Conservation (phyloP, 2,797 vertebrate species). For the Brotula barbata region DNA sequence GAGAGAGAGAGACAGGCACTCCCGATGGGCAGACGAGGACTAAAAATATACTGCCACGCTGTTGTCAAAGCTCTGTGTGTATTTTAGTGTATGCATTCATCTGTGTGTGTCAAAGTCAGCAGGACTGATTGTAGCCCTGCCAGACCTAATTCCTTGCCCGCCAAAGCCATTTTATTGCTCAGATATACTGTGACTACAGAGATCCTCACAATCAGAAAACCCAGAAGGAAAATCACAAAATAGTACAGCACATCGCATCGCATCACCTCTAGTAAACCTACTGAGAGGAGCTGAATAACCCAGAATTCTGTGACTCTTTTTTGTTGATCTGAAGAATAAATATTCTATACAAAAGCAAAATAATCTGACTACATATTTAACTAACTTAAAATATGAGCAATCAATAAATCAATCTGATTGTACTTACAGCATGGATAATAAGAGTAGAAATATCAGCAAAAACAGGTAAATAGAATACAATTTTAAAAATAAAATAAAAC, state of each 20-base stretch:
- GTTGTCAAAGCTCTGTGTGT: constrained; percentile 26
- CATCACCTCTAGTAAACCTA: not conserved
- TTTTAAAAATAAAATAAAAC: too few relatives aligned
- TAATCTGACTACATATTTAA: not conserved
- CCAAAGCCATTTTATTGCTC: constrained; percentile 37
- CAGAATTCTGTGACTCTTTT: not conserved
- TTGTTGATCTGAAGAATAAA: not conserved
- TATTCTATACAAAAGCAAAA: not conserved
- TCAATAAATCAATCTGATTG: too few relatives aligned
- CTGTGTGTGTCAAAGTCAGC: constrained; percentile 30
- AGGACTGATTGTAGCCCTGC: constrained; percentile 27
- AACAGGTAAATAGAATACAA: too few relatives aligned
- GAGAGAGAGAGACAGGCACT: constrained; percentile 36
- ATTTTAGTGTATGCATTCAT: constrained; percentile 10
- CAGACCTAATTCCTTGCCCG: constrained; percentile 50
- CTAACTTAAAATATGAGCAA: too few relatives aligned
- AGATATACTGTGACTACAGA: constrained; percentile 22
- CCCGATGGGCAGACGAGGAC: constrained; percentile 14
- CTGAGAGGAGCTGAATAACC: not conserved
- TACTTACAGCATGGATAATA: too few relatives aligned
- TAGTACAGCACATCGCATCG: not conserved
- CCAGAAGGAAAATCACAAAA: not conserved
- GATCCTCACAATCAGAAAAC: not conserved
- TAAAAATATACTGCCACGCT: constrained; percentile 59
- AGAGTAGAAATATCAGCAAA: too few relatives aligned